A percentile compares a stretch with the other conserved stretches of the same genome.
Conservation (phyloP, 2,113 vertebrate genomes). For the Parus major region DNA sequence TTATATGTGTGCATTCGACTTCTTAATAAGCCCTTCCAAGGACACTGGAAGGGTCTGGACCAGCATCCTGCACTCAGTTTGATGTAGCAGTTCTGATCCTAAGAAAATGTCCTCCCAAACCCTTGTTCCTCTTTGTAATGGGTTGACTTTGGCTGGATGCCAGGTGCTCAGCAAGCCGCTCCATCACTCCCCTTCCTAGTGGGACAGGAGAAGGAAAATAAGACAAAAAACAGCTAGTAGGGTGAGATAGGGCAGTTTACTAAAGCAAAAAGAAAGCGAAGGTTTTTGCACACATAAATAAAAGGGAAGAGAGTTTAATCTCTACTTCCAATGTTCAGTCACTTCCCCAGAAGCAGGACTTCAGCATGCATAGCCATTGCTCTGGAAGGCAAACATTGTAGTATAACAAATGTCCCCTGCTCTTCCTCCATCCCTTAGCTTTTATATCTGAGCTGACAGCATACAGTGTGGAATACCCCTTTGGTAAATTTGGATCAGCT, state of each 20-base stretch:
- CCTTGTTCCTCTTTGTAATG: background rate
- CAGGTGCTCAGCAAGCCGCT: background rate
- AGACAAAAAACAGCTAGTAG: background rate
- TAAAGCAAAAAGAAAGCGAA: background rate
- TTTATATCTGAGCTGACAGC: background rate
- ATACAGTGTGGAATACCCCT: accelerated
- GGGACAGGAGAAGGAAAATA: background rate
- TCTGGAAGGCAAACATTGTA: background rate
- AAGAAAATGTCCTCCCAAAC: background rate
- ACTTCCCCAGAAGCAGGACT: background rate
- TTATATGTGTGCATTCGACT: background rate
- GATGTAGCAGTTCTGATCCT: background rate
- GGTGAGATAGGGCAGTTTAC: background rate
- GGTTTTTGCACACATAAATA: background rate
- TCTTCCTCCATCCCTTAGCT: background rate
- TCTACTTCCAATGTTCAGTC: background rate
- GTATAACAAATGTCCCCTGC: background rate
- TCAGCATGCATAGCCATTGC: background rate
- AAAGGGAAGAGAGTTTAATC: background rate
- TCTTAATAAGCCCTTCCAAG: background rate
- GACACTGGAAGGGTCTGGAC: background rate
- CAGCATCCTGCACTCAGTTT: background rate
- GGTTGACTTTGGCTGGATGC: background rate
- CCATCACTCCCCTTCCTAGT: background rate
- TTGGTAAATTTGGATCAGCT: background rate